phyloP scores from a whole-genome alignment of 2,113 vertebrate genomes.

The Halcyon malimbica region DNA sequence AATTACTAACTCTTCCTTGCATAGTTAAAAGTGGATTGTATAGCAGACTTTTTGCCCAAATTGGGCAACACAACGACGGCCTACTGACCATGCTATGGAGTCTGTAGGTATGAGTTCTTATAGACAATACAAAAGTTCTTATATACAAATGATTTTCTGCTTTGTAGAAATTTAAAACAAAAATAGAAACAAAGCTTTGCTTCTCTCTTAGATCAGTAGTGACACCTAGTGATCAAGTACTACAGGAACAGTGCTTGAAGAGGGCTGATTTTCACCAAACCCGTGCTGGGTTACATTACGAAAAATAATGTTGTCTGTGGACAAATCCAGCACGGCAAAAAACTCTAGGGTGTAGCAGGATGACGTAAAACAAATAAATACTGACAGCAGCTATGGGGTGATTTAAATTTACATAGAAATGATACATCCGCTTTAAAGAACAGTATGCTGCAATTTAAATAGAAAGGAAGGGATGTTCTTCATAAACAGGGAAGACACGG shows the following conservation, averaged over 20 bases:
- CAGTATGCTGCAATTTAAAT: background rate
- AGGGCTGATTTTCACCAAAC: background rate
- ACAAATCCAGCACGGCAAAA: background rate
- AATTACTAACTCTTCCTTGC: background rate
- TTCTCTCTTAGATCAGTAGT: conserved; percentile 59
- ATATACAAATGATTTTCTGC: background rate
- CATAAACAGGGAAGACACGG: background rate
- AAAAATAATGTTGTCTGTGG: background rate
- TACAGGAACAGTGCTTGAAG: background rate
- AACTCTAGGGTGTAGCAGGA: background rate
- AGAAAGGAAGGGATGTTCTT: background rate
- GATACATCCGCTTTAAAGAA: background rate
- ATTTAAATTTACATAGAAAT: background rate
- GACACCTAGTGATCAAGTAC: conserved; percentile 70
- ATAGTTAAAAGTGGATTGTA: background rate
- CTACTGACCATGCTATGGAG: background rate
- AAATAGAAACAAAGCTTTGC: background rate
- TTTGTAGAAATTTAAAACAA: background rate
- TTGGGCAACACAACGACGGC: background rate
- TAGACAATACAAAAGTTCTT: conserved; percentile 12
- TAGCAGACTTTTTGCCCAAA: background rate
- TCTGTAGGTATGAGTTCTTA: background rate
- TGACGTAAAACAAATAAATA: background rate
- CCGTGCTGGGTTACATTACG: background rate
- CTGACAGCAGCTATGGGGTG: background rate